Base-by-base conservation (phyloP, 2,113 vertebrate species). In the Calidris pygmaea region DNA sequence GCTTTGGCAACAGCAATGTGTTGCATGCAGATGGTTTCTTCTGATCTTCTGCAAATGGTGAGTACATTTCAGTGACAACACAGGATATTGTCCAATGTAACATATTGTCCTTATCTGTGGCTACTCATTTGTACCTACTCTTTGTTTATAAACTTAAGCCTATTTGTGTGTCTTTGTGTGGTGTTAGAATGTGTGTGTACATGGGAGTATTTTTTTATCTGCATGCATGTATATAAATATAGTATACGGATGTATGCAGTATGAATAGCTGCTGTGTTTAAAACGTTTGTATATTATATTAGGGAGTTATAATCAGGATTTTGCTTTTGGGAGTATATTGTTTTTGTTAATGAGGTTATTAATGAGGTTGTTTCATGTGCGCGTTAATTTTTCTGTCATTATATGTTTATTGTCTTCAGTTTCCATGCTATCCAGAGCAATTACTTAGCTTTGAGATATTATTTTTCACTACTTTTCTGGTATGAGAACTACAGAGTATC, bases 11-110 rank as follows among this genome's bases (percentile, higher is more conserved):
- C 99, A 2, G 99, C 99, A 62, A 99, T 99, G 99, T 99, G 99
- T 98, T 99, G 99, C 96, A 99, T 99, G 99, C 99, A 99, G 98
- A 99, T 99, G 99, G 99, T 99, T 92, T 99, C 99, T 8, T 98
- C 99, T n/a, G 99, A 99, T 93, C 98, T 99, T 85, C 98, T 99
- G 96, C 99, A 99, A 97, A 99, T 99, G 99, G 99, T 99, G 97
- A 99, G 99, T 98, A 95, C 39, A 43, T 67, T 90, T 82, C 88
- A 90, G 65, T 85, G 94, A 26, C 58, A 77, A 2, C 83, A 60
- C 35, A 56, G 70, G 66, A 26, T 52, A 41, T 62, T 87, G 76
- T 81, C 85, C 63, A 30, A 27, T 18, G 2, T 9, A 55, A 5
- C 55, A 6, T 35, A 6, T 43, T 81, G 87, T 75, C 71, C 41